Percentiles rank a stretch among this genome's conserved stretches.
Conservation (phyloP, 2,113 vertebrate species). For the Acrocephalus arundinaceus region DNA sequence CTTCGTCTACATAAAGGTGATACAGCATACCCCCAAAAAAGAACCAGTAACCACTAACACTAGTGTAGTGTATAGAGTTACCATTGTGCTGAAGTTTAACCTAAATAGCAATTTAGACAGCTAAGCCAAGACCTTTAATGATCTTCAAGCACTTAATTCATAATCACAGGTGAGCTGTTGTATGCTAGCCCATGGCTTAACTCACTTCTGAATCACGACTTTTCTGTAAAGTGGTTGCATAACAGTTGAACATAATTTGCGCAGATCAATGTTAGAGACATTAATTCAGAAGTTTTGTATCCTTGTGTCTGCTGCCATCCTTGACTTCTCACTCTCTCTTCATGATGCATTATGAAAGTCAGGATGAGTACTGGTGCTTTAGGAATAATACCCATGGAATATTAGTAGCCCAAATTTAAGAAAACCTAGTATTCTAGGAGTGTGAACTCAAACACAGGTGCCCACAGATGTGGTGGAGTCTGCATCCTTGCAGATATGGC, state of each 20-base stretch:
- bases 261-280: background rate
- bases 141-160: background rate
- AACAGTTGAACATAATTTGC: background rate
- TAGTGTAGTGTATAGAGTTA: background rate
- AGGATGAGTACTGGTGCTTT: background rate
- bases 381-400: background rate
- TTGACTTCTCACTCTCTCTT: background rate
- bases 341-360: background rate
- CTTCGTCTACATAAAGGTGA: background rate
- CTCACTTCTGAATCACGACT: accelerated
- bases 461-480: background rate
- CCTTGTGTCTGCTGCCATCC: background rate
- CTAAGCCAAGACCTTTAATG: background rate
- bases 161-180: background rate
- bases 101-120: background rate
- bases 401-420: background rate
- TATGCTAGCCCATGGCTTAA: background rate
- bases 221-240: background rate
- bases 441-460: background rate
- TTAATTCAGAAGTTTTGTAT: background rate
- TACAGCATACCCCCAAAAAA: background rate
- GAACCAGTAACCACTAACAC: background rate
- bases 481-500: background rate
- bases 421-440: background rate
- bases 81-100: background rate